Conservation (phyloP, 2,888 invertebrate genomes). For the Malthinus flaveolus region DNA sequence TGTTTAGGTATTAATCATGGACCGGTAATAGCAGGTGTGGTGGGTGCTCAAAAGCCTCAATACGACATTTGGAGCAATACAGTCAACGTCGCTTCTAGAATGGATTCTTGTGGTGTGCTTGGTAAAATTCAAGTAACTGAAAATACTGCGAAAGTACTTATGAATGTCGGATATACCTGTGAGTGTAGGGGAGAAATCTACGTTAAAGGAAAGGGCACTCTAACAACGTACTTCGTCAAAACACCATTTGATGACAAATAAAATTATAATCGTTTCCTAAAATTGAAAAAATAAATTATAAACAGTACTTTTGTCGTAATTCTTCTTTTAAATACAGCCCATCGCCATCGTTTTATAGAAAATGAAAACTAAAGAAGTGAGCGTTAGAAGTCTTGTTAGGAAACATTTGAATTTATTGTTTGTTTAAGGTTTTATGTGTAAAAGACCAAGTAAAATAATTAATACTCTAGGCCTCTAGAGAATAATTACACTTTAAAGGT, state of each 20-base stretch:
- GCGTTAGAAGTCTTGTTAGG: no score
- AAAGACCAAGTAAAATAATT: no score
- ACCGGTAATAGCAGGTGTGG: conserved; percentile 94
- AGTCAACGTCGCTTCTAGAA: conserved; percentile 94
- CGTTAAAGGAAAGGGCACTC: conserved; percentile 93
- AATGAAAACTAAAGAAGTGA: no score
- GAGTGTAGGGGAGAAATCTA: conserved; percentile 90
- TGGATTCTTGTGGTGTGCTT: conserved; percentile 95
- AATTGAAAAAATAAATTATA: no score
- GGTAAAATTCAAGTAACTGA: conserved; percentile 85
- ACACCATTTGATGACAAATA: conserved; percentile 72
- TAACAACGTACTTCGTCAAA: conserved; percentile 90
- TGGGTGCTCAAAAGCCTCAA: conserved; percentile 96
- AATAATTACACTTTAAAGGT: no score
- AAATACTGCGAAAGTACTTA: conserved; percentile 79
- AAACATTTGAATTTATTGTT: no score
- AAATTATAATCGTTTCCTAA: conserved; percentile 11
- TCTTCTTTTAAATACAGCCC: no score
- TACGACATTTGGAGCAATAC: conserved; percentile 99
- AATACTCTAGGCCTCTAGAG: no score
- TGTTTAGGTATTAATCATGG: conserved; percentile 80
- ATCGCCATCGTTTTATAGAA: no score
- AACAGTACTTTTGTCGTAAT: no score
- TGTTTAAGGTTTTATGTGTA: no score
- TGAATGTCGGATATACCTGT: conserved; percentile 83